These are phyloP conservation scores for Geococcyx californianus DNA, from an alignment of 2,113 vertebrate genomes.

Conservation along the genomic window DNA sequence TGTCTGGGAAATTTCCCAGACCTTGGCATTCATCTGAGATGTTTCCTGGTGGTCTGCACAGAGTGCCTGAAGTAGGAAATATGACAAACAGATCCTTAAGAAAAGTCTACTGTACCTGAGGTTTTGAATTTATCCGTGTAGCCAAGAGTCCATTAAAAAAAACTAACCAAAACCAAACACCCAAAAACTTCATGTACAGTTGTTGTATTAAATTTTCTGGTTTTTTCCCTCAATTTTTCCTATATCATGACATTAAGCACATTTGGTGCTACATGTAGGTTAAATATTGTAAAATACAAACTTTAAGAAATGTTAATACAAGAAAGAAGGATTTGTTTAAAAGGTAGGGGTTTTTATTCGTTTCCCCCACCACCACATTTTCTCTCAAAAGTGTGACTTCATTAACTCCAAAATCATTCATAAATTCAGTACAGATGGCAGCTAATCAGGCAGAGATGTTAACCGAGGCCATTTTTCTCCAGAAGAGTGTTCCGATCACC, in stretches of 20 bases:
- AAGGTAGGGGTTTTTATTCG: rapidly evolving
- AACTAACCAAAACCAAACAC: neutral
- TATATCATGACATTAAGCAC: neutral
- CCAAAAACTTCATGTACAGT: neutral
- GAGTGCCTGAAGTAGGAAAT: neutral
- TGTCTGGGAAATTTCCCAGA: neutral
- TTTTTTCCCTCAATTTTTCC: neutral
- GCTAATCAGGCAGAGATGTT: neutral
- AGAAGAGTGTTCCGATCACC: neutral
- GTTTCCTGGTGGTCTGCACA: neutral
- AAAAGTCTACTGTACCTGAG: neutral
- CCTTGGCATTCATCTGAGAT: neutral
- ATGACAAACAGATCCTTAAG: neutral
- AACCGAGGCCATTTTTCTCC: neutral
- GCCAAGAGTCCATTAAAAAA: neutral
- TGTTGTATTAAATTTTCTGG: neutral
- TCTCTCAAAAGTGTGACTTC: neutral
- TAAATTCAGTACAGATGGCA: conserved; percentile 1
- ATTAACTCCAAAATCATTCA: neutral
- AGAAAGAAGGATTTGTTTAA: neutral
- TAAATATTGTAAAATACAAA: neutral
- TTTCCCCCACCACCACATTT: neutral
- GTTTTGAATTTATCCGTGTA: neutral
- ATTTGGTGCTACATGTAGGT: neutral
- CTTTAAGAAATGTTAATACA: neutral